Percentiles rank a stretch among this genome's conserved stretches.
These are phyloP conservation scores for Xiphophorus maculatus DNA, from an alignment of 2,113 vertebrate species.

Conservation along the genomic window DNA sequence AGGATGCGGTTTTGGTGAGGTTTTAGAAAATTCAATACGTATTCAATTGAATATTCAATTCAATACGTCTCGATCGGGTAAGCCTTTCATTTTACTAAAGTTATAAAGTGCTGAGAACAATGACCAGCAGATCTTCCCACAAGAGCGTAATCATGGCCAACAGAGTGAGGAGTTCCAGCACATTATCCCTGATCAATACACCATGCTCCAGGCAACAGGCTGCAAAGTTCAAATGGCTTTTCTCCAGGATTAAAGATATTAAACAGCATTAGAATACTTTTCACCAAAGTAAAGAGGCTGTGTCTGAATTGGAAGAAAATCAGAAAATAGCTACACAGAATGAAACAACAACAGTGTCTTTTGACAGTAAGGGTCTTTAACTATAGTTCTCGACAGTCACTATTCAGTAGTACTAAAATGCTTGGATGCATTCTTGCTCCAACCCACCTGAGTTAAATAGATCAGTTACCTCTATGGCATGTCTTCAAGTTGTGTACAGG, in stretches of 20 bases:
- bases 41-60: no score
- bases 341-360: not conserved
- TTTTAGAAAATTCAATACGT: no score
- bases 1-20: not conserved
- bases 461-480: not conserved
- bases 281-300: conserved; percentile 24
- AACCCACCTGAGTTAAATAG: not conserved
- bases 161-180: conserved; percentile 1
- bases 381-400: not conserved
- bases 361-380: no score
- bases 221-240: conserved; percentile 7
- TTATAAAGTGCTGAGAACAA: conserved; percentile 18
- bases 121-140: conserved; percentile 17
- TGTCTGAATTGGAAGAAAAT: conserved; percentile 11
- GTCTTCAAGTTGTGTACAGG: no score
- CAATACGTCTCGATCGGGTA: not conserved
- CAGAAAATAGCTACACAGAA: not conserved
- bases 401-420: not conserved
- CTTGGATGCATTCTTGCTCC: not conserved
- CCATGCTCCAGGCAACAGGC: conserved; percentile 21
- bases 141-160: conserved; percentile 5
- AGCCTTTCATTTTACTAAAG: not conserved
- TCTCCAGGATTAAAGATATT: not conserved
- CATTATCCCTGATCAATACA: conserved; percentile 28
- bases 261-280: not conserved